These are phyloP conservation scores for Coregonus sp. DNA, from an alignment of 2,797 vertebrate genomes.

Conservation along the genomic window DNA sequence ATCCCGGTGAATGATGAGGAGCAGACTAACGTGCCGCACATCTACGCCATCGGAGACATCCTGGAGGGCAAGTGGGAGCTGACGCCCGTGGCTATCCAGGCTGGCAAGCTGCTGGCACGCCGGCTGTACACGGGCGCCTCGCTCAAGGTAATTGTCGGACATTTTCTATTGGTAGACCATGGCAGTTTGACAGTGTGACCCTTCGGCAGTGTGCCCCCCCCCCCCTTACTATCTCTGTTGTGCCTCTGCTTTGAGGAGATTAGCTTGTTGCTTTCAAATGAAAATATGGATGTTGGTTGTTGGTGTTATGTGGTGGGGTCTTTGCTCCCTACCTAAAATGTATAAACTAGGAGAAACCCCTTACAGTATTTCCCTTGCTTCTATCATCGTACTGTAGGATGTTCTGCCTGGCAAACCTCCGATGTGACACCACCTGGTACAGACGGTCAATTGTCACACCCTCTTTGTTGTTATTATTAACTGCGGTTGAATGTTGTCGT, in stretches of 20 bases:
- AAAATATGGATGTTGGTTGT: too few species aligned
- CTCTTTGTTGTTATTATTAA: too few species aligned
- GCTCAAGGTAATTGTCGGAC: slow-evolving; percentile 76
- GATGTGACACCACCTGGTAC: background rate
- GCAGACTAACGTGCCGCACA: slow-evolving; percentile 88
- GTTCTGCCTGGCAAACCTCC: background rate
- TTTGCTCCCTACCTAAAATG: too few species aligned
- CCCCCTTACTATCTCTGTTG: too few species aligned
- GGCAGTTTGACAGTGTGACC: too few species aligned
- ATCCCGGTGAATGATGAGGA: slow-evolving; percentile 90
- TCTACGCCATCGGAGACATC: slow-evolving; percentile 93
- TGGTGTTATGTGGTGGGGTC: too few species aligned
- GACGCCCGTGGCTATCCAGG: slow-evolving; percentile 94
- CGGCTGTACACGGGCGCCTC: slow-evolving; percentile 80
- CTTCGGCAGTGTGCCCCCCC: too few species aligned
- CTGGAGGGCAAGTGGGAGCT: slow-evolving; percentile 92
- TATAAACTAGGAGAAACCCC: too few species aligned
- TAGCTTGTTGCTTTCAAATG: too few species aligned
- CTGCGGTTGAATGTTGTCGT: background rate
- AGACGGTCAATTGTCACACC: too few species aligned
- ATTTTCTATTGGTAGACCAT: too few species aligned
- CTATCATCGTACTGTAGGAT: background rate
- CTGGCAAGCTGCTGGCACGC: slow-evolving; percentile 88
- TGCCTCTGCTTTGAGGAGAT: too few species aligned
- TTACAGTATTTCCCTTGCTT: background rate